These are phyloP conservation scores for Falco peregrinus DNA, from an alignment of 2,797 vertebrate genomes.

Conservation along the genomic window DNA sequence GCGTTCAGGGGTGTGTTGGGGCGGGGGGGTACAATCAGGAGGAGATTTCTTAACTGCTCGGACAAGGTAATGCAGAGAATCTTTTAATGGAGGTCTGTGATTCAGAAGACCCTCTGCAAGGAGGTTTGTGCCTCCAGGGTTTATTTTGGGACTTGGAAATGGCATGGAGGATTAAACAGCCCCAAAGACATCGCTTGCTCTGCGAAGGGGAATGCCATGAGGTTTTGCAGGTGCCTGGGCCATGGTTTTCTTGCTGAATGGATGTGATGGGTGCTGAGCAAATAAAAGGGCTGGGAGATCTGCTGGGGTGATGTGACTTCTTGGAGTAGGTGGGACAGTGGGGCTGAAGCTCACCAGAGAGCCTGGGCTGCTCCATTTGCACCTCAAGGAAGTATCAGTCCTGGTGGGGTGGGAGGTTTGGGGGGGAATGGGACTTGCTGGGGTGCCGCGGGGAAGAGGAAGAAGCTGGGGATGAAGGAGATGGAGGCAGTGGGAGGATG, in stretches of 20 bases:
- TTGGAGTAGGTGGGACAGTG: background rate
- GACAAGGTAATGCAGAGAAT: background rate
- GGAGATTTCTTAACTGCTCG: background rate
- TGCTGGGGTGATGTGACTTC: background rate
- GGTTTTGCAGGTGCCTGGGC: background rate
- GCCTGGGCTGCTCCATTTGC: background rate
- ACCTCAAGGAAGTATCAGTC: background rate
- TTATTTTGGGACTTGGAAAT: background rate
- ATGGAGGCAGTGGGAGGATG: background rate
- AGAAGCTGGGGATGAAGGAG: background rate
- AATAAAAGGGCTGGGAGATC: conserved; percentile 41
- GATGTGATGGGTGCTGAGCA: background rate
- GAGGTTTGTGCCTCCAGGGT: background rate
- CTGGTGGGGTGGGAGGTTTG: fast-evolving
- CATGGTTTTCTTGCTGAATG: background rate
- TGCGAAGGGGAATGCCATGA: background rate
- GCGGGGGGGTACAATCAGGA: background rate
- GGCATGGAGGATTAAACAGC: background rate
- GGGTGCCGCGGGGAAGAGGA: background rate
- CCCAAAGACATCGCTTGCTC: fast-evolving
- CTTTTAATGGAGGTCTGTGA: background rate
- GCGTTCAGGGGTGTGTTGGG: no score
- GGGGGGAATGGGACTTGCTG: fast-evolving
- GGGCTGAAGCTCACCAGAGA: background rate
- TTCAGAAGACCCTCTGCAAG: background rate